These are phyloP conservation scores for Callyntrura sp. DNA, from an alignment of 2,888 invertebrate genomes.

Conservation along the genomic window DNA sequence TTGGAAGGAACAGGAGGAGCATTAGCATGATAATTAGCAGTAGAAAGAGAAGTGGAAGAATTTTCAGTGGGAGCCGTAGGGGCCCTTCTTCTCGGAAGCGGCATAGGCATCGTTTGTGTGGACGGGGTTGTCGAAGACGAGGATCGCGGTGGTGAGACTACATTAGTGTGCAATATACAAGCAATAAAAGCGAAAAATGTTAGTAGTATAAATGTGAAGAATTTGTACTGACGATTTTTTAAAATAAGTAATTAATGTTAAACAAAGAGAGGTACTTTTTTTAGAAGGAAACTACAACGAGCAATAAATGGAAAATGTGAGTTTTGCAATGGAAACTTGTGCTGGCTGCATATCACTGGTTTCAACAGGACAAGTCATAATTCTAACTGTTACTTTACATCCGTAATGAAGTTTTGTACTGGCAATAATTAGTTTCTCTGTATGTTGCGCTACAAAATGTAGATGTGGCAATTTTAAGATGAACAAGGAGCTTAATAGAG, in stretches of 20 bases:
- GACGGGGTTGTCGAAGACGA: slow-evolving; percentile 50
- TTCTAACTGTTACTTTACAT: background rate
- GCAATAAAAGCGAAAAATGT: slow-evolving; percentile 70
- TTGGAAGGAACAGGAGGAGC: slow-evolving; percentile 35
- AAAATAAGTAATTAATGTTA: background rate
- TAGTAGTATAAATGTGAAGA: slow-evolving; percentile 65
- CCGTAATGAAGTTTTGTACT: too few species aligned
- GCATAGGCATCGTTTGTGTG: slow-evolving; percentile 65
- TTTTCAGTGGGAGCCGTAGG: slow-evolving; percentile 64
- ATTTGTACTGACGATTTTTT: background rate
- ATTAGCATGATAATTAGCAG: background rate
- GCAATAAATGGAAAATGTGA: slow-evolving; percentile 9
- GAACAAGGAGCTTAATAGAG: too few species aligned
- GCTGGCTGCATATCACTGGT: background rate
- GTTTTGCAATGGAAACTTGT: background rate
- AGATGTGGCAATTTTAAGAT: too few species aligned
- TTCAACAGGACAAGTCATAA: background rate
- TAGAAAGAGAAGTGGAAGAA: slow-evolving; percentile 9
- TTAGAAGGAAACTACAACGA: slow-evolving; percentile 14
- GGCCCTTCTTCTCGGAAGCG: slow-evolving; percentile 69
- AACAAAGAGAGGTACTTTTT: background rate
- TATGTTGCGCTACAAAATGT: background rate
- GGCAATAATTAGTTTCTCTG: slow-evolving; percentile 2
- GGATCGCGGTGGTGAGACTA: slow-evolving; percentile 75
- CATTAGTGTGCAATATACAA: slow-evolving; percentile 80